Evolutionary conservation across 2,113 vertebrate genomes (phyloP), one percentile per base, ranked within the genome.

Genomic region (Pycnonotus jocosus): DNA sequence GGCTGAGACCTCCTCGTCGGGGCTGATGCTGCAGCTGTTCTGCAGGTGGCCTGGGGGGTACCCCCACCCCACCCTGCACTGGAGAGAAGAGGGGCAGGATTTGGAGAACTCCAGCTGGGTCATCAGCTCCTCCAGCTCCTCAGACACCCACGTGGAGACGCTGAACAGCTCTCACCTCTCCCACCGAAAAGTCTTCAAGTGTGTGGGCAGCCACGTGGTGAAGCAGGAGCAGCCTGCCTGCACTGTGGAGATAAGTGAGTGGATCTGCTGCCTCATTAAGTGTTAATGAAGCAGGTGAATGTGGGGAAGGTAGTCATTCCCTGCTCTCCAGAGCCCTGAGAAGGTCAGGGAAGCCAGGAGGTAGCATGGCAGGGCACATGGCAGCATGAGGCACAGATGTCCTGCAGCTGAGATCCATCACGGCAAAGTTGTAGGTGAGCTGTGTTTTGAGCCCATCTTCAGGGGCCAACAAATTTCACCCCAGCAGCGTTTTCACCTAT

Each of bases 21-120:
- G 84, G 2, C 91, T 97, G 35, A 70, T 72, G 20, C 73, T 99
- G 69, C 91, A 97, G 69, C 98, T 99, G 90, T 96, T 47, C 82
- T 99, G 99, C 97, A 97, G 33, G 87, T 99, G 99, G 99, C 83
- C 93, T 0, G 98, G 98, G 15, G 98, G 98, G 1, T 98, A 99
- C 83, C 99, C 99, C 25, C 45, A 94, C 31, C 99, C 99, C 9
- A 95, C 72, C 11, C 97, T 99, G 71, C 93, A 94, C 81, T 99
- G 98, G 99, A 97, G 69, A 25, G 96, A 97, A 28, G 97, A 96
- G 68, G 91, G 92, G 12, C 61, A 53, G 4, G 74, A 81, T 8
- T 31, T 97, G 95, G 97, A 98, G 38, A 95, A 95, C 42, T 97
- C 94, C 10, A 94, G 89, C 90, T 90, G 78, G 97, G 90, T 47